These are phyloP conservation scores for Bombus huntii DNA, from an alignment of 1,140 invertebrate species.

Conservation along the genomic window DNA sequence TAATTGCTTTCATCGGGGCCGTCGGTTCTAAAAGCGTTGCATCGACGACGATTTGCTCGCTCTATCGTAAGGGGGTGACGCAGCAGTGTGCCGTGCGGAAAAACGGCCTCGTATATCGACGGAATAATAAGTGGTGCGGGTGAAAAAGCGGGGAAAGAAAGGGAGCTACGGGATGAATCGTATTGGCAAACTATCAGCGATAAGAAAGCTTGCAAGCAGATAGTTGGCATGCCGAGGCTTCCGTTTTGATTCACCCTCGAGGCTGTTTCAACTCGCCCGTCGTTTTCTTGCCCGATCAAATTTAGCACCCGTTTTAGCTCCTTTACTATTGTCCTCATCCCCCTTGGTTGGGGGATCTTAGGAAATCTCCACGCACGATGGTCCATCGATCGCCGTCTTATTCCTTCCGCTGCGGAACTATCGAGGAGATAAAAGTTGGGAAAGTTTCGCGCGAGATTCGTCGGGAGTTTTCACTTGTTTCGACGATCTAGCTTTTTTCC, in stretches of 20 bases:
- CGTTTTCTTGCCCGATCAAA: constrained; percentile 12
- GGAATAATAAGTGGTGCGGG: constrained; percentile 13
- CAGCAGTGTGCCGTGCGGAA: background rate
- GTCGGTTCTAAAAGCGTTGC: constrained; percentile 1
- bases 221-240: constrained; percentile 15
- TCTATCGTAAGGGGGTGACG: background rate
- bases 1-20: constrained; percentile 21
- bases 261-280: constrained; percentile 16
- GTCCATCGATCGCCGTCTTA: constrained; percentile 33
- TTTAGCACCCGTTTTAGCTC: constrained; percentile 42
- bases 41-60: no score
- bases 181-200: constrained; percentile 29
- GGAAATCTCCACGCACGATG: constrained; percentile 2
- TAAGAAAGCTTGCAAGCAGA: constrained; percentile 26
- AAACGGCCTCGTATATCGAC: constrained; percentile 10
- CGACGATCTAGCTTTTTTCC: background rate
- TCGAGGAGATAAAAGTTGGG: constrained; percentile 21
- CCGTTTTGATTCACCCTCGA: constrained; percentile 35
- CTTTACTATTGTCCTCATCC: background rate
- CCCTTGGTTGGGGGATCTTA: no score
- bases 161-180: background rate
- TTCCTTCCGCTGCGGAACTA: constrained; percentile 28
- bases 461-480: constrained; percentile 24
- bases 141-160: background rate
- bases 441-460: constrained; percentile 11